These are phyloP conservation scores for Lacerta viridis DNA, from an alignment of 2,797 vertebrate species.

Conservation along the genomic window DNA sequence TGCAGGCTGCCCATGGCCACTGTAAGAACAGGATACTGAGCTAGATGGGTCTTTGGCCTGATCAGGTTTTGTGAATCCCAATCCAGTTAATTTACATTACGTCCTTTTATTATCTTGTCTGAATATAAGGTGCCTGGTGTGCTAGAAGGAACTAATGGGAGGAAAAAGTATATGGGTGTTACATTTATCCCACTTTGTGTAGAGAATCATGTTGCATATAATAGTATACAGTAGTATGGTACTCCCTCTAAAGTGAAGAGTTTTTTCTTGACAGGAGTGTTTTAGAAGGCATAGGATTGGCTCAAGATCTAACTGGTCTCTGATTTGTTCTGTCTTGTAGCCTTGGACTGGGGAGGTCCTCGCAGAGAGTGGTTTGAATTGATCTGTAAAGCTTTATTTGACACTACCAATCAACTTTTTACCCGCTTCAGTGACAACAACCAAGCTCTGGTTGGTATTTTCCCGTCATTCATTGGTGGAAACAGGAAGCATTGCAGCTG, in stretches of 20 bases:
- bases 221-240: background rate
- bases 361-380: constrained; percentile 99
- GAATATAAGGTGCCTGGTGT: background rate
- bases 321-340: constrained; percentile 80
- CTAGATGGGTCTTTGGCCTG: too few relatives aligned
- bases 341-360: constrained; percentile 98
- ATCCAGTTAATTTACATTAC: background rate
- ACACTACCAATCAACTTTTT: constrained; percentile 95
- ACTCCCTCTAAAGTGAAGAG: background rate
- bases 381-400: constrained; percentile 95
- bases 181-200: background rate
- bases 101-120: background rate
- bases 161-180: background rate
- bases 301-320: constrained; percentile 47
- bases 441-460: constrained; percentile 92
- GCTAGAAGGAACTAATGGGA: background rate
- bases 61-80: constrained; percentile 13
- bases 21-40: too few relatives aligned
- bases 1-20: too few relatives aligned
- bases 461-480: background rate
- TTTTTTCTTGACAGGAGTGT: background rate
- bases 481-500: constrained; percentile 9
- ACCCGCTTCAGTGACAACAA: constrained; percentile 97
- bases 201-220: background rate
- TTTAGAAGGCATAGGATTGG: background rate